Percentiles rank a stretch among this genome's conserved stretches.
phyloP scores from a whole-genome alignment of 2,797 vertebrate species.

The Periparus ater region DNA sequence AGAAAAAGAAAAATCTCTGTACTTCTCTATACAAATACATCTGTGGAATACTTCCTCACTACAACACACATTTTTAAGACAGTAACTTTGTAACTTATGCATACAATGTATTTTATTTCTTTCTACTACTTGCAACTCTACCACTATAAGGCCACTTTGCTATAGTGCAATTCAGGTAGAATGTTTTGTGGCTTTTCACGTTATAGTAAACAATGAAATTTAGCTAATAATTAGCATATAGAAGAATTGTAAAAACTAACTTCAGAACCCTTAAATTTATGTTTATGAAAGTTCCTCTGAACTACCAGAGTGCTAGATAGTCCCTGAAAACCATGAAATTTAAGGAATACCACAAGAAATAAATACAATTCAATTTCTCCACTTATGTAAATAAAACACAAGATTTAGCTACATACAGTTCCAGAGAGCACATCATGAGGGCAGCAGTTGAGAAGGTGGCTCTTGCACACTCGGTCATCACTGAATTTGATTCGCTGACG shows the following conservation, averaged over 20 bases:
- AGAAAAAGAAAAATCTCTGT: neutral
- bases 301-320: neutral
- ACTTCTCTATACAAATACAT: neutral
- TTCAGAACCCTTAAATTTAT: neutral
- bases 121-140: neutral
- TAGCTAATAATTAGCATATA: neutral
- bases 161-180: fast-evolving
- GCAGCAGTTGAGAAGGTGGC: constrained; percentile 97
- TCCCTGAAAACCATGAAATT: neutral
- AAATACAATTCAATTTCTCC: neutral
- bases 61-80: neutral
- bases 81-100: neutral
- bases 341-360: neutral
- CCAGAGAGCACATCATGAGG: constrained; percentile 97
- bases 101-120: neutral
- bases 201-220: neutral
- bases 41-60: neutral
- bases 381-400: neutral
- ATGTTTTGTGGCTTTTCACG: fast-evolving
- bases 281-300: neutral
- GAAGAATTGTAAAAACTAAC: neutral
- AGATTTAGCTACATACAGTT: constrained; percentile 85
- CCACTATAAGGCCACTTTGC: neutral
- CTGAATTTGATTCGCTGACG: constrained; percentile 97
- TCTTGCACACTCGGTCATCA: constrained; percentile 98